Conservation (phyloP, 2,797 vertebrate genomes). For the Gorsachius magnificus region DNA sequence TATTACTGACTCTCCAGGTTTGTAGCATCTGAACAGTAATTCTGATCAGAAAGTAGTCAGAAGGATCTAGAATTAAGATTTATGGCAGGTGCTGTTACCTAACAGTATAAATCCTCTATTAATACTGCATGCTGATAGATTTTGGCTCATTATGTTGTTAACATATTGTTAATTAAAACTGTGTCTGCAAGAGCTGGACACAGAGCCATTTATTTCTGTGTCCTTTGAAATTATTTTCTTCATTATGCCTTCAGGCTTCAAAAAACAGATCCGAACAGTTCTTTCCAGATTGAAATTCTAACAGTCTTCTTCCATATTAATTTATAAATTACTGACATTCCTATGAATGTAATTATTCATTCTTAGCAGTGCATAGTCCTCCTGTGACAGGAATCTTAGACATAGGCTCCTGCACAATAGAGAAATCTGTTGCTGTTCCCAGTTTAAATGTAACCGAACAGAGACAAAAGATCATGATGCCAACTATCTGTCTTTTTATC, state of each 20-base stretch:
- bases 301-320: not conserved
- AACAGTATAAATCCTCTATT: not conserved
- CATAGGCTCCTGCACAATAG: not conserved
- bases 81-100: not conserved
- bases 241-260: not conserved
- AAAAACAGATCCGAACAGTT: not conserved
- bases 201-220: not conserved
- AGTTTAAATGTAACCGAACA: constrained; percentile 35
- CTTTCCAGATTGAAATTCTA: not conserved
- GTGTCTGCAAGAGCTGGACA: not conserved
- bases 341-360: not conserved
- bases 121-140: not conserved
- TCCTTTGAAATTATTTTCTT: not conserved
- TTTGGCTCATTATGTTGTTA: not conserved
- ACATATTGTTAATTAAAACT: not conserved
- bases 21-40: not conserved
- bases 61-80: not conserved
- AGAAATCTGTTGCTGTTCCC: not conserved
- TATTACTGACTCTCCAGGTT: not conserved
- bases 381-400: not conserved
- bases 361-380: not conserved
- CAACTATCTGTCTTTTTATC: not conserved
- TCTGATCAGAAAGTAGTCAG: not conserved
- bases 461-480: not conserved
- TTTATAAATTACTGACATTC: not conserved